Evolutionary conservation across 2,888 invertebrate genomes (phyloP).

Genomic region (Epistrophe grossulariae): DNA sequence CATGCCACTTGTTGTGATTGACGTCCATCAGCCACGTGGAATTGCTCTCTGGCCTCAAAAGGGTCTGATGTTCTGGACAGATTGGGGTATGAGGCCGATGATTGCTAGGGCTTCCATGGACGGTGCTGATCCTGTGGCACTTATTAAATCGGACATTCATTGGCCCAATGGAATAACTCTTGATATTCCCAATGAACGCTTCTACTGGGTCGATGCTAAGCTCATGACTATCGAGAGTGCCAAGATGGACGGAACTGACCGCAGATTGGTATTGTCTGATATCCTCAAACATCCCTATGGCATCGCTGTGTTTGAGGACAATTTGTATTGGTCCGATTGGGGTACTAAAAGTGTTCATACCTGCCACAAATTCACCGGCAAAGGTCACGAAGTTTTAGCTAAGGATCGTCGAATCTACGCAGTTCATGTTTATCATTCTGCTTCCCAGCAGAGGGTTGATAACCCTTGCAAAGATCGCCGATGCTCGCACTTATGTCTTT

Average conservation of each 20-base stretch:
- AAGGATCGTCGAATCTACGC: conserved; percentile 85
- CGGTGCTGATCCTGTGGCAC: conserved; percentile 86
- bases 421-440: conserved; percentile 90
- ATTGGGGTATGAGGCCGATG: conserved; percentile 90
- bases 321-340: conserved; percentile 96
- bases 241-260: conserved; percentile 87
- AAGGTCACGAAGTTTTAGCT: conserved; percentile 85
- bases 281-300: conserved; percentile 92
- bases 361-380: conserved; percentile 91
- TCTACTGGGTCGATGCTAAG: conserved; percentile 96
- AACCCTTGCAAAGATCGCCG: conserved; percentile 87
- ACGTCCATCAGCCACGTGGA: conserved; percentile 88
- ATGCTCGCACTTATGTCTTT: conserved; percentile 92
- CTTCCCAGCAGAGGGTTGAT: conserved; percentile 85
- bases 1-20: conserved; percentile 86
- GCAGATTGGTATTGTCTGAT: conserved; percentile 86
- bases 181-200: conserved; percentile 90
- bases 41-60: conserved; percentile 88
- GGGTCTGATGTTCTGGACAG: conserved; percentile 96
- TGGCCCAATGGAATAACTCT: conserved; percentile 95
- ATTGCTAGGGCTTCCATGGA: conserved; percentile 95
- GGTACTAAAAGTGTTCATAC: conserved; percentile 89
- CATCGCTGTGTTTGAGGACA: conserved; percentile 93
- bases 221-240: conserved; percentile 87
- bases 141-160: conserved; percentile 87